Evolutionary conservation across 92 coral and sea anemone species (phyloP).

Genomic region (Pocillopora meandrina): DNA sequence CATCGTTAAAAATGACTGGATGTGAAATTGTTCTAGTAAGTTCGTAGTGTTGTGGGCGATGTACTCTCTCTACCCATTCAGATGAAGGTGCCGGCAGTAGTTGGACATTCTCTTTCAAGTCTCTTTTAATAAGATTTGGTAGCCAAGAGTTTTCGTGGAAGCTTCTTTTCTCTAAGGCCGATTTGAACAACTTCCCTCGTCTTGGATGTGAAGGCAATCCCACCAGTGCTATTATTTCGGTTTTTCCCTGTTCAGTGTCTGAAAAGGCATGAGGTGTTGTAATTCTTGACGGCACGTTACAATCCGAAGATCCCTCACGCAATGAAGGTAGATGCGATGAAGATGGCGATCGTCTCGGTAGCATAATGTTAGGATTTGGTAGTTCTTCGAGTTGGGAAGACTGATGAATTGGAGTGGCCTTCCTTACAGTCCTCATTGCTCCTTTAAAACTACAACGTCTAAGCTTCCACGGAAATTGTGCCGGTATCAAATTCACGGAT

Average conservation of each 20-base stretch:
- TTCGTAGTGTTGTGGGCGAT: neutral
- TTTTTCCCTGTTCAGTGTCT: slow-evolving; percentile 14
- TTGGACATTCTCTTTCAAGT: neutral
- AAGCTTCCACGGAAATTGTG: neutral
- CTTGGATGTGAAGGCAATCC: slow-evolving; percentile 14
- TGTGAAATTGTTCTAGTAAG: slow-evolving; percentile 14
- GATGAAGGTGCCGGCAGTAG: neutral
- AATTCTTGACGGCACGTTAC: slow-evolving; percentile 13
- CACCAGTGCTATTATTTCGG: slow-evolving; percentile 27
- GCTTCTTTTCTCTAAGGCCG: slow-evolving; percentile 13
- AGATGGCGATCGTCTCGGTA: slow-evolving; percentile 11
- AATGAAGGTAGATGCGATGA: slow-evolving; percentile 26
- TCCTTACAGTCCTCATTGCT: slow-evolving; percentile 18
- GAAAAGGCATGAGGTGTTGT: slow-evolving; percentile 18
- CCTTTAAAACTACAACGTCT: neutral
- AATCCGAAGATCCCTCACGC: slow-evolving; percentile 22
- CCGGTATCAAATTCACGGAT: neutral
- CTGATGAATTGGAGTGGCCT: slow-evolving; percentile 21
- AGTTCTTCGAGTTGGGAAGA: neutral
- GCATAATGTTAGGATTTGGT: neutral
- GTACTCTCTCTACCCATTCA: slow-evolving; percentile 6
- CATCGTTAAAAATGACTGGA: slow-evolving; percentile 4
- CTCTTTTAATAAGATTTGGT: slow-evolving; percentile 27
- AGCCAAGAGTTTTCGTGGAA: neutral
- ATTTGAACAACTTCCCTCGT: slow-evolving; percentile 8